Base-by-base conservation (phyloP, 2,113 vertebrate species). In the Atractosteus spatula region DNA sequence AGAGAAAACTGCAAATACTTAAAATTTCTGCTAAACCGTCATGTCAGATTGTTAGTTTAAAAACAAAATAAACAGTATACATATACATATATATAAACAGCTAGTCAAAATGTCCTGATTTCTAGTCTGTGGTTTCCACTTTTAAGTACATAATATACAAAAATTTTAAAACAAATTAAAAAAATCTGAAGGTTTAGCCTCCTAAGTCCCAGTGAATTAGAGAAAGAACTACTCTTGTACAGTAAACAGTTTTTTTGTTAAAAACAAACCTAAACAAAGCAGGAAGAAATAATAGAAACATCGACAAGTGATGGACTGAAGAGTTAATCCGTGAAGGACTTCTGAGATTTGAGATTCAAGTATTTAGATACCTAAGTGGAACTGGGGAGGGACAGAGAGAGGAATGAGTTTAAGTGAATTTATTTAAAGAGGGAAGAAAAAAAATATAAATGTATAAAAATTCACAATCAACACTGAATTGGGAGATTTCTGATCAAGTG, bases 281-380 rank as follows among this genome's bases (percentile, higher is more conserved):
- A 69, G 14, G 67, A 17, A 8, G 42, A 67, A 67, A 3, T 41
- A n/a, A 11, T 5, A 54, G 14, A 41, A 41, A 54, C 51, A 29
- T 3, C 10, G 16, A 17, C 6, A 11, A 55, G 13, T 45, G 64
- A 16, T 10, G 8, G 45, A 13, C 42, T 66, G 64, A 59, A n/a
- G 14, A 16, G 2, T n/a, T 8, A 51, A 8, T 16, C 8, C 3
- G 14, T 13, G 42, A 54, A n/a, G 16, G 42, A 16, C 0, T 66
- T 45, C 13, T 4, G 66, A 55, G 14, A 55, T 72, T 45, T 64
- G 59, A 17, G 51, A 85, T 91, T 91, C 88, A 91, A 91, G 89
- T 91, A 90, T 88, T 87, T 87, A 87, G 86, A 90, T 83, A 80
- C 84, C 84, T 82, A 88, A 83, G 84, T n/a, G 62, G 45, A 84